Percentiles rank a stretch among this genome's conserved stretches.
Conservation (phyloP, 2,797 vertebrate species). For the Falco concolor region DNA sequence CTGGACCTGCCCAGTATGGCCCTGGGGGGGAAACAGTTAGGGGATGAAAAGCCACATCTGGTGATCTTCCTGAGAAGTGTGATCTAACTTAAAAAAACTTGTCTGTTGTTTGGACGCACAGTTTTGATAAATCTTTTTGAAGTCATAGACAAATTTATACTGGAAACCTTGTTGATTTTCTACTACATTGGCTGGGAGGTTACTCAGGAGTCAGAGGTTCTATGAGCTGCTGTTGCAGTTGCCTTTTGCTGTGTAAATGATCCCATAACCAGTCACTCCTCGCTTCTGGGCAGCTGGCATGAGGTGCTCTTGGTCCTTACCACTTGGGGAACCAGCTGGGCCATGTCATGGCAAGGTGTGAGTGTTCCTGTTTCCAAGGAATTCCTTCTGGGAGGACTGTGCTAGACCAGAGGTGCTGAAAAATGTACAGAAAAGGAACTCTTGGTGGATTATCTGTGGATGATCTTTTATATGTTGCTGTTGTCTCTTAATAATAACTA, state of each 20-base stretch:
- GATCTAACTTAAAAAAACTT: background rate
- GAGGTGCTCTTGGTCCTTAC: background rate
- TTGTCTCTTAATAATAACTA: background rate
- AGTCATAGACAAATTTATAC: rapidly evolving
- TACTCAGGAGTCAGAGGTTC: background rate
- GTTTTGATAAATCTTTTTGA: background rate
- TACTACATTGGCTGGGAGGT: background rate
- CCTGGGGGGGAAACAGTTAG: background rate
- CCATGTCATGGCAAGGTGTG: background rate
- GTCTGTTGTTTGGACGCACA: background rate
- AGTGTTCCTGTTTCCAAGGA: background rate
- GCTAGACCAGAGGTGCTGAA: background rate
- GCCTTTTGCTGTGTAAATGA: rapidly evolving
- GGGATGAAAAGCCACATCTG: background rate
- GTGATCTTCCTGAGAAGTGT: background rate
- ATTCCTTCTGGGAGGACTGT: background rate
- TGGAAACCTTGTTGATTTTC: background rate
- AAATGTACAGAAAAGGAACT: background rate
- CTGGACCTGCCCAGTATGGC: no score
- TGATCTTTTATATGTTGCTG: background rate
- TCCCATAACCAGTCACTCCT: background rate
- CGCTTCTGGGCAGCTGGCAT: background rate
- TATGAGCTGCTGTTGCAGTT: background rate
- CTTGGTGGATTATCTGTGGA: background rate
- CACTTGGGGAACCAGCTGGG: background rate